Percentiles rank a stretch among this genome's conserved stretches.
Evolutionary conservation across 2,888 invertebrate species (phyloP).

Genomic region (Cryptocheilus praepositus): DNA sequence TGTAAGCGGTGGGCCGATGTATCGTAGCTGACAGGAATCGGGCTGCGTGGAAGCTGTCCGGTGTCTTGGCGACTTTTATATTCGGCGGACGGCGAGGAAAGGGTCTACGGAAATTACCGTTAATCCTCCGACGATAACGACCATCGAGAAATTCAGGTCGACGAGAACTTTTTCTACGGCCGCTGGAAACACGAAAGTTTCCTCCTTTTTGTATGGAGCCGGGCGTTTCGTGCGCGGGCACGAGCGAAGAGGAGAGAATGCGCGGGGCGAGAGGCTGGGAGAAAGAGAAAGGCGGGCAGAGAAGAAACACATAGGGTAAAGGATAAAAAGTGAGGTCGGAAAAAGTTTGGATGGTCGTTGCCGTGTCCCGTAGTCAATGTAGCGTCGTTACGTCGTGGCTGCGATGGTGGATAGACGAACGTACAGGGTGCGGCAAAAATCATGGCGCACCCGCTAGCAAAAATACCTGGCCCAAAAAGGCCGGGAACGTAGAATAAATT

Average conservation of each 20-base stretch:
- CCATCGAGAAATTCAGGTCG: slow-evolving; percentile 41
- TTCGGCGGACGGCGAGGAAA: slow-evolving; percentile 8
- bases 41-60: too few relatives aligned
- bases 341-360: slow-evolving; percentile 21
- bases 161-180: slow-evolving; percentile 25
- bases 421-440: too few relatives aligned
- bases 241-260: too few relatives aligned
- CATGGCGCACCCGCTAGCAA: too few relatives aligned
- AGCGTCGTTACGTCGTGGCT: slow-evolving; percentile 23
- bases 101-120: slow-evolving; percentile 38
- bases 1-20: too few relatives aligned
- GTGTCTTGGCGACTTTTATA: slow-evolving; percentile 8
- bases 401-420: too few relatives aligned
- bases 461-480: slow-evolving; percentile 1
- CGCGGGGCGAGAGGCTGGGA: too few relatives aligned
- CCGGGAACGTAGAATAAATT: too few relatives aligned
- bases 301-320: too few relatives aligned
- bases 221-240: too few relatives aligned
- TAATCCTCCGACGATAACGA: slow-evolving; percentile 42
- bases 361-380: slow-evolving; percentile 16
- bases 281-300: too few relatives aligned
- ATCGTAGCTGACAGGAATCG: too few relatives aligned
- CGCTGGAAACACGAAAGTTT: not conserved
- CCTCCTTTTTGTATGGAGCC: not conserved
- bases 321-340: slow-evolving; percentile 1